Conservation (phyloP, 1,140 invertebrate species). For the Drosophila elegans region DNA sequence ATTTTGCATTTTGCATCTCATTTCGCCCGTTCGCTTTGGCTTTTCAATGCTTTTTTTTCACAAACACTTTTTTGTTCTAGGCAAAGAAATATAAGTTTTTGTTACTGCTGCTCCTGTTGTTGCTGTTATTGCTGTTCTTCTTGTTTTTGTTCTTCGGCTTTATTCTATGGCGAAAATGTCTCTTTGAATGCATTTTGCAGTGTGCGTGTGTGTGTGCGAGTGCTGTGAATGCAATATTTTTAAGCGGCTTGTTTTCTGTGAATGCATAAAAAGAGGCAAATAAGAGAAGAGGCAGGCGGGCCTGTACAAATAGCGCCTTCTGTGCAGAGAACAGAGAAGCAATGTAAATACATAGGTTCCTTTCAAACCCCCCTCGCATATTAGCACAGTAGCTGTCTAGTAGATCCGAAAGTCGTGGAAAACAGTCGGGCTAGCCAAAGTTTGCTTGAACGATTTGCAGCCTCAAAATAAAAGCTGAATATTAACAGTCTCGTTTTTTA, state of each 20-base stretch:
- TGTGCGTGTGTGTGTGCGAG: slow-evolving; percentile 10
- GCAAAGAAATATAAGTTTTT: slow-evolving; percentile 68
- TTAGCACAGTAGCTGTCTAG: slow-evolving; percentile 68
- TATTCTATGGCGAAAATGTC: slow-evolving; percentile 58
- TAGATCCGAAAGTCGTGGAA: slow-evolving; percentile 49
- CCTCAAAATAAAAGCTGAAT: slow-evolving; percentile 17
- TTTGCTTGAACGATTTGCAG: slow-evolving; percentile 74
- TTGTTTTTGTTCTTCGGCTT: slow-evolving; percentile 30
- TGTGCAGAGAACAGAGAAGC: slow-evolving; percentile 38
- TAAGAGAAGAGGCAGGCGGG: not conserved
- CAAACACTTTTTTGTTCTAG: slow-evolving; percentile 64
- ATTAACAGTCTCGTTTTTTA: not conserved
- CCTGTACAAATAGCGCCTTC: slow-evolving; percentile 64
- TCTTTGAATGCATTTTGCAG: slow-evolving; percentile 41
- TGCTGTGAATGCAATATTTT: slow-evolving; percentile 68
- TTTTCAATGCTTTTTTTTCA: slow-evolving; percentile 43
- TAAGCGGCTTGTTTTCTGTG: slow-evolving; percentile 64
- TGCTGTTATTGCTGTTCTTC: slow-evolving; percentile 32
- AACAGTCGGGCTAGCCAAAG: slow-evolving; percentile 46
- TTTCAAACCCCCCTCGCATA: slow-evolving; percentile 32
- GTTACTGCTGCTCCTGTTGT: slow-evolving; percentile 40
- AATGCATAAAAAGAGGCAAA: slow-evolving; percentile 25
- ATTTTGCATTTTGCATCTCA: slow-evolving; percentile 26
- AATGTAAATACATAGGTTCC: slow-evolving; percentile 70
- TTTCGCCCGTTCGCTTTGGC: slow-evolving; percentile 50